phyloP scores from a whole-genome alignment of 2,888 invertebrate species.

The Meghimatium bilineatum region DNA sequence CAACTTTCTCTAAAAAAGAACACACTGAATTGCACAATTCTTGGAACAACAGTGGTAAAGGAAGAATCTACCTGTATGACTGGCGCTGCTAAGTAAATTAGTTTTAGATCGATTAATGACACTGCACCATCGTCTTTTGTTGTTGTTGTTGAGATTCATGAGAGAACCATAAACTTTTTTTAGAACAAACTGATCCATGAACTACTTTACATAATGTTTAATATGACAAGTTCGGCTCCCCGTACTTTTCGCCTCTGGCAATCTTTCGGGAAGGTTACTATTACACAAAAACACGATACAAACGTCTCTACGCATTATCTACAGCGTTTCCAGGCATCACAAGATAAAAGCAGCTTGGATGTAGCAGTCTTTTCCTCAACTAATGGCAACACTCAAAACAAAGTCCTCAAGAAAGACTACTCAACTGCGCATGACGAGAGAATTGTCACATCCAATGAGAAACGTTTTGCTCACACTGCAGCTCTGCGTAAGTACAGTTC shows the following conservation, averaged over 20 bases:
- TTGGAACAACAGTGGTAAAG: too few species aligned
- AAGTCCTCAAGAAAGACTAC: constrained; percentile 4
- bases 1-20: too few species aligned
- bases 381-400: background rate
- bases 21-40: too few species aligned
- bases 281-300: background rate
- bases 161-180: too few species aligned
- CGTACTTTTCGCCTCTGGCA: background rate
- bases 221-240: background rate
- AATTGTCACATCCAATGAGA: background rate
- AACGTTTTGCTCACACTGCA: constrained; percentile 27
- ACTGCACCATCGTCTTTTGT: too few species aligned
- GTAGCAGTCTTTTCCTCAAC: background rate
- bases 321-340: constrained; percentile 19
- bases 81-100: too few species aligned
- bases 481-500: constrained; percentile 24
- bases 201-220: background rate
- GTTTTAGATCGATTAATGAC: too few species aligned
- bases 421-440: constrained; percentile 25
- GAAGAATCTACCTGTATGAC: too few species aligned
- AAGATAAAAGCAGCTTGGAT: background rate
- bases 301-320: constrained; percentile 10
- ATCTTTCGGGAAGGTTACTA: constrained; percentile 15
- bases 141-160: too few species aligned
- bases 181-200: background rate